Base-by-base conservation (phyloP, 2,888 invertebrate species). In the Epinotia demarniana region DNA sequence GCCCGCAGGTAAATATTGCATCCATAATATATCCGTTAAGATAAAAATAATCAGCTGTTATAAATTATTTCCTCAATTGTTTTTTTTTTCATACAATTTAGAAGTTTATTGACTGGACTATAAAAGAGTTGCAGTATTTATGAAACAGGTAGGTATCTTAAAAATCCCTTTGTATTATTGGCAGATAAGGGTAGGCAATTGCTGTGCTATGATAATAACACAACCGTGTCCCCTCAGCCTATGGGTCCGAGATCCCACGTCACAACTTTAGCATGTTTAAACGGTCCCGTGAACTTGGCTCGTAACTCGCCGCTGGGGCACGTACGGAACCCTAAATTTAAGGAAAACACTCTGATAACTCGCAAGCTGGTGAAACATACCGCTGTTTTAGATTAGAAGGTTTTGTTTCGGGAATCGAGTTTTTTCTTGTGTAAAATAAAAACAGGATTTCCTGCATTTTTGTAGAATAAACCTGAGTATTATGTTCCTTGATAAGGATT, bases 331-430 rank as follows among this genome's bases (percentile, higher is more conserved):
- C 89, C 90, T 89, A 90, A 90, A 91, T 91, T 91, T 90, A 90
- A 89, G 90, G 90, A 90, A 90, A 91, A 91, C 90, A 90, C 87
- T 87, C 86, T 84, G 85, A 89, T 90, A 90, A 89, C 84, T 90
- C 86, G 81, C 81, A 83, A 43, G 72, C 61, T 55, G 60, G 64
- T 69, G 23, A 69, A 73, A 73, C 66, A 73, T 33, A 53, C 61
- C 70, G 61, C 46, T 61, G 70, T 62, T 70, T 70, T 70, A 70
- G 61, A 70, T 70, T 53, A 62, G 49, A 70, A 49, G 61, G 61
- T 62, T 53, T 70, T 62, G 70, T 62, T 70, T 62, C 53, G 53
- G n/a, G 16, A 46, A 46, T 27, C 58, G 60, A 49, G 46, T 60
- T 27, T 23, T 27, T 60, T 60, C n/a, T 46, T 60, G 69, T 23